A percentile compares a stretch with the other conserved stretches of the same genome.
phyloP scores from a whole-genome alignment of 1,140 invertebrate genomes.

The Temnothorax longispinosus region DNA sequence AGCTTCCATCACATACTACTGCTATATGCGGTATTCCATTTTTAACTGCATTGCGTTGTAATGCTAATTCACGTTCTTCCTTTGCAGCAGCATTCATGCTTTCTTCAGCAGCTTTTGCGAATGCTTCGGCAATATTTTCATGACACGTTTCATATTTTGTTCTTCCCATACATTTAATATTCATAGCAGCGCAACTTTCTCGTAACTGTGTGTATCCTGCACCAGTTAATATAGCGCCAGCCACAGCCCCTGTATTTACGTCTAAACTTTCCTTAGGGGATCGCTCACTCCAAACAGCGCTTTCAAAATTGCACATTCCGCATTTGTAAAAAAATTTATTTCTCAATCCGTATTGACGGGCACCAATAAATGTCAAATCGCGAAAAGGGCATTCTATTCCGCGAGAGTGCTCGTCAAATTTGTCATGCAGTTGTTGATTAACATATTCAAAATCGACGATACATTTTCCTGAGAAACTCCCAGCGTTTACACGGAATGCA shows the following conservation, averaged over 20 bases:
- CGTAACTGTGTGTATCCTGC: neutral
- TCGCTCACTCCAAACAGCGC: neutral
- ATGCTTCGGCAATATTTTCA: neutral
- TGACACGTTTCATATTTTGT: neutral
- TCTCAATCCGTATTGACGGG: neutral
- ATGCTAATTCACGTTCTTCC: constrained; percentile 45
- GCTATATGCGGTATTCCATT: constrained; percentile 72
- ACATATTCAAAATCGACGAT: neutral
- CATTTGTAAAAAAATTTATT: neutral
- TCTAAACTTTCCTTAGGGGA: neutral
- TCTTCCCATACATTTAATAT: neutral
- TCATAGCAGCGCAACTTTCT: neutral
- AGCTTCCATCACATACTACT: constrained; percentile 75
- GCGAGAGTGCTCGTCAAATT: neutral
- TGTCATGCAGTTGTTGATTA: neutral
- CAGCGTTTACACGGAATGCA: no score
- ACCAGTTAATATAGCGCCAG: neutral
- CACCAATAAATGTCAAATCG: neutral
- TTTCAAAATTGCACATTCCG: neutral
- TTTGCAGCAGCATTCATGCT: neutral
- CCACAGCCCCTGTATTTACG: neutral
- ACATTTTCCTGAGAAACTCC: no score
- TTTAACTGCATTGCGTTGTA: constrained; percentile 50
- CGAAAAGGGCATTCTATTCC: neutral
- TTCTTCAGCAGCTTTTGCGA: neutral